Evolutionary conservation across 1,140 invertebrate species (phyloP).

Genomic region (Antheraea mylitta): DNA sequence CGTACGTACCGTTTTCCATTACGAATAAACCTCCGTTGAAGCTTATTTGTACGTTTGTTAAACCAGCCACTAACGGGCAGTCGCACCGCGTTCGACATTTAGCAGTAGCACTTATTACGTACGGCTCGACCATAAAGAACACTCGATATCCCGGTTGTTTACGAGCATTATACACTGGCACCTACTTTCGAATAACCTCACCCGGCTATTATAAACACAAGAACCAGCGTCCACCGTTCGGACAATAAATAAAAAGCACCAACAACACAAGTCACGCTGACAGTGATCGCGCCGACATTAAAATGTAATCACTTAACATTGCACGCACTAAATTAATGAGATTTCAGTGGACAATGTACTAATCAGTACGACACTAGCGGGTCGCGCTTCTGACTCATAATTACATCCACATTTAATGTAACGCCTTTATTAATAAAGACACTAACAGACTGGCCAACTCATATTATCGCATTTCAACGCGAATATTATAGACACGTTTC

Average conservation of each 20-base stretch:
- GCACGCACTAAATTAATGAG: slow-evolving; percentile 71
- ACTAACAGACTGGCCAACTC: neutral
- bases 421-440: slow-evolving; percentile 38
- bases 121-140: slow-evolving; percentile 38
- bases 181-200: slow-evolving; percentile 54
- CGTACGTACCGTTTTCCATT: slow-evolving; percentile 66
- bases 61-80: slow-evolving; percentile 66
- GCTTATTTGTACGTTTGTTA: slow-evolving; percentile 57
- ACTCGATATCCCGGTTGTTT: slow-evolving; percentile 41
- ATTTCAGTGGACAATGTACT: slow-evolving; percentile 72
- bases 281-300: slow-evolving; percentile 51
- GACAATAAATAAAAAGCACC: slow-evolving; percentile 56
- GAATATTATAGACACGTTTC: slow-evolving; percentile 23
- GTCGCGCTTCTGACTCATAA: slow-evolving; percentile 62
- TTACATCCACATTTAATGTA: slow-evolving; percentile 49
- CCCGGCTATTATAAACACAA: slow-evolving; percentile 34
- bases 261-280: slow-evolving; percentile 36
- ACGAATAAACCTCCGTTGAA: slow-evolving; percentile 55
- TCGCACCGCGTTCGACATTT: slow-evolving; percentile 63
- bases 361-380: slow-evolving; percentile 61
- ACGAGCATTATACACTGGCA: slow-evolving; percentile 34
- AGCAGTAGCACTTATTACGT: slow-evolving; percentile 21
- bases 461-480: no score
- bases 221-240: slow-evolving; percentile 35
- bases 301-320: slow-evolving; percentile 74